Conservation (phyloP, 2,888 invertebrate genomes). For the Macrophya annulata region DNA sequence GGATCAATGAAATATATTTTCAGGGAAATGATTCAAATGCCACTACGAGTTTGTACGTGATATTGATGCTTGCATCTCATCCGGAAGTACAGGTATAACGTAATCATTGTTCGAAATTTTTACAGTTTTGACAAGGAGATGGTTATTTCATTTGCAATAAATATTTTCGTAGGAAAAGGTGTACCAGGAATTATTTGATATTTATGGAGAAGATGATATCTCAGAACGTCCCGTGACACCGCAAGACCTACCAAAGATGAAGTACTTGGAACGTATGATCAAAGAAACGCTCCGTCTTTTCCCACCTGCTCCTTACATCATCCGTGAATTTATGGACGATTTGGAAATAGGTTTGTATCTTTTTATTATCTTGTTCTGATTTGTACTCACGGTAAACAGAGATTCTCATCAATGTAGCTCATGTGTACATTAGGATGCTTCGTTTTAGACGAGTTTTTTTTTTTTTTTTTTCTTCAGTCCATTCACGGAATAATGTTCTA, state of each 20-base stretch:
- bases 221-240: conserved; percentile 74
- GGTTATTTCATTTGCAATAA: not conserved
- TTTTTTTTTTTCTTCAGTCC: too few species aligned
- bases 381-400: too few species aligned
- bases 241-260: conserved; percentile 73
- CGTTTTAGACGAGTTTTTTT: too few species aligned
- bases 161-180: conserved; percentile 72
- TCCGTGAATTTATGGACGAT: too few species aligned
- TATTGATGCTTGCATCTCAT: conserved; percentile 65
- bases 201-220: conserved; percentile 78
- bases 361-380: not conserved
- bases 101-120: too few species aligned
- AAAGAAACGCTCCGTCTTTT: conserved; percentile 64
- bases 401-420: too few species aligned
- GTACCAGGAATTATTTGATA: conserved; percentile 79
- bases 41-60: conserved; percentile 61
- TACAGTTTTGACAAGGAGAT: not conserved
- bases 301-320: too few species aligned
- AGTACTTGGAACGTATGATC: too few species aligned
- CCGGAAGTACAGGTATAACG: conserved; percentile 66
- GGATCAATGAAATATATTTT: not conserved
- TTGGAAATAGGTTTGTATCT: too few species aligned
- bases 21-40: conserved; percentile 68
- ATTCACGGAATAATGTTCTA: too few species aligned
- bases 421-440: too few species aligned